These are phyloP conservation scores for Pycnomerus fuliginosus DNA, from an alignment of 2,888 invertebrate genomes.

Conservation along the genomic window DNA sequence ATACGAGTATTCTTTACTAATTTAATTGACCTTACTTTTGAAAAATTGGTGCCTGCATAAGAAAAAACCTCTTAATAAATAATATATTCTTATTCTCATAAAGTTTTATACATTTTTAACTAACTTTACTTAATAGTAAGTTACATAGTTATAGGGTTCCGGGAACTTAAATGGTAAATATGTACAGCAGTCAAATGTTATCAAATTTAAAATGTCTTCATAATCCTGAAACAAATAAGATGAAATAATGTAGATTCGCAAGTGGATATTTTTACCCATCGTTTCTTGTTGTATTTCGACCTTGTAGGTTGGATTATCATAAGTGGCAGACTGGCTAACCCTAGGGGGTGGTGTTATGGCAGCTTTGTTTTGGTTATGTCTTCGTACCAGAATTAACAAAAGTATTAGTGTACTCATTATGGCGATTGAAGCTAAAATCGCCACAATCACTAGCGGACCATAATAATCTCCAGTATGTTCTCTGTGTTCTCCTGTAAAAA, in stretches of 20 bases:
- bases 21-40: too few relatives aligned
- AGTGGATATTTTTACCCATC: slow-evolving; percentile 64
- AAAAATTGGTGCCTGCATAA: too few relatives aligned
- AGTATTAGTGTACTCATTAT: slow-evolving; percentile 79
- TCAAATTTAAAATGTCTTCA: slow-evolving; percentile 25
- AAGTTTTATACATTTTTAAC: too few relatives aligned
- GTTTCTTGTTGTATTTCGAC: slow-evolving; percentile 91
- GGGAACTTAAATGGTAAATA: slow-evolving; percentile 15
- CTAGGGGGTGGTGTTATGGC: slow-evolving; percentile 75
- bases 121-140: too few relatives aligned
- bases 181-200: slow-evolving; percentile 33
- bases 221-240: slow-evolving; percentile 28
- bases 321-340: slow-evolving; percentile 84
- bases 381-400: slow-evolving; percentile 74
- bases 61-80: too few relatives aligned
- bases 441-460: slow-evolving; percentile 83
- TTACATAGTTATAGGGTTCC: too few relatives aligned
- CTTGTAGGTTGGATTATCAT: slow-evolving; percentile 93
- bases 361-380: slow-evolving; percentile 68
- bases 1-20: too few relatives aligned
- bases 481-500: too few relatives aligned
- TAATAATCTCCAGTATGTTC: slow-evolving; percentile 76
- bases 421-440: slow-evolving; percentile 82
- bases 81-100: too few relatives aligned
- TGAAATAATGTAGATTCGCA: neutral